Percentiles rank a stretch among this genome's conserved stretches.
Evolutionary conservation across 2,113 vertebrate species (phyloP).

Genomic region (Herpetotheres cachinnans): DNA sequence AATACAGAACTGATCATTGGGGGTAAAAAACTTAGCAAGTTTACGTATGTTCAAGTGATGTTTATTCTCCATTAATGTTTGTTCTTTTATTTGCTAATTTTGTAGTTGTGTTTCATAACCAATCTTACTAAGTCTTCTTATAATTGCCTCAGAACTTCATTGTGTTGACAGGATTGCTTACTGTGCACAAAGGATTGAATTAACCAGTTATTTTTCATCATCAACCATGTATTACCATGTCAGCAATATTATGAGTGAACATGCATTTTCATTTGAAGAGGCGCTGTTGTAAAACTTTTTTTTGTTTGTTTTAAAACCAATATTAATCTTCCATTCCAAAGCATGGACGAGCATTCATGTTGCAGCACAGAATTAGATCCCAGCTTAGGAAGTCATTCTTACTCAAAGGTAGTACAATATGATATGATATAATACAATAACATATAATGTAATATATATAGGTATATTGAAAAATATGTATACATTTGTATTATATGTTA

Average conservation of each 20-base stretch:
- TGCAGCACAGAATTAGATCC: background rate
- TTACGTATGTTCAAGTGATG: background rate
- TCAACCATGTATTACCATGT: background rate
- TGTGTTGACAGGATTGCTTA: conserved; percentile 2
- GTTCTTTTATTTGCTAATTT: background rate
- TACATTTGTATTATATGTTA: background rate
- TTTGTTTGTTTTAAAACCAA: background rate
- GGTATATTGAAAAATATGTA: background rate
- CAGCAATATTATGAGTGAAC: background rate
- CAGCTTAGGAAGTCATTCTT: background rate
- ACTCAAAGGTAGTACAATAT: background rate
- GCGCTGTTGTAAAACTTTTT: background rate
- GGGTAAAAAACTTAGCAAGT: background rate
- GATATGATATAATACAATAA: background rate
- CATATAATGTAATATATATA: background rate
- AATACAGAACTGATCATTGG: background rate
- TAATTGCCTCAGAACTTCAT: background rate
- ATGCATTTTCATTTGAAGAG: background rate
- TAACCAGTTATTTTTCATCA: conserved; percentile 31
- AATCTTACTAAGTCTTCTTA: background rate
- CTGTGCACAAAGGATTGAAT: background rate
- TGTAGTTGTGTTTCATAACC: background rate
- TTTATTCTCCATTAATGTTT: background rate
- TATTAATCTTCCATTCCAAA: background rate
- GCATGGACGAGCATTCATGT: background rate